Conservation (phyloP, 2,888 invertebrate genomes). For the Hoplodrina ambigua region DNA sequence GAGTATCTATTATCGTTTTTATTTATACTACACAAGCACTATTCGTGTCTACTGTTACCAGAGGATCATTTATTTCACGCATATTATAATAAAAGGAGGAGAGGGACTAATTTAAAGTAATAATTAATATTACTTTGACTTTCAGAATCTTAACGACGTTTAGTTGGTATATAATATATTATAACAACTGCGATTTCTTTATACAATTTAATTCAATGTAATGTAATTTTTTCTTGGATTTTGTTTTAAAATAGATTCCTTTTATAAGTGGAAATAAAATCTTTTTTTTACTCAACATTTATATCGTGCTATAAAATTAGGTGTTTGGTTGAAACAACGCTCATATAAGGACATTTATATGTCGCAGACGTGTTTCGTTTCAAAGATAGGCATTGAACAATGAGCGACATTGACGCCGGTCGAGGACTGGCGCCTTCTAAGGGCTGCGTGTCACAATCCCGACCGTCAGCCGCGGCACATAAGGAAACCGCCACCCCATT, state of each 20-base stretch:
- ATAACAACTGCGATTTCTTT: conserved; percentile 19
- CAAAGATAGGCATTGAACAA: conserved; percentile 78
- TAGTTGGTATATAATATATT: conserved; percentile 32
- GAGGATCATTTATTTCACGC: conserved; percentile 37
- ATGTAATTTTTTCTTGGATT: conserved; percentile 14
- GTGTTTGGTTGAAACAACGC: conserved; percentile 33
- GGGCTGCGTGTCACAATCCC: conserved; percentile 72
- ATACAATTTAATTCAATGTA: conserved; percentile 22
- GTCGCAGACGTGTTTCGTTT: conserved; percentile 67
- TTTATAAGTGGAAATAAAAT: conserved; percentile 21
- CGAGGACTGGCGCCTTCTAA: conserved; percentile 75
- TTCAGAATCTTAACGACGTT: conserved; percentile 15
- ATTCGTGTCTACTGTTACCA: conserved; percentile 24
- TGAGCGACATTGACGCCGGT: conserved; percentile 78
- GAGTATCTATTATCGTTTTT: conserved; percentile 45
- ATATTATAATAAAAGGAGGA: conserved; percentile 28
- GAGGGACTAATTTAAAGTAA: conserved; percentile 30
- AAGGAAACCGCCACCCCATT: conserved; percentile 77
- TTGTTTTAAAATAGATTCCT: conserved; percentile 35
- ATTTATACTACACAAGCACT: conserved; percentile 41
- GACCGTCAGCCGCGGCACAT: conserved; percentile 66
- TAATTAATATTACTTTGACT: conserved; percentile 27
- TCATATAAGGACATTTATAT: conserved; percentile 63
- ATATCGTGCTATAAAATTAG: conserved; percentile 42
- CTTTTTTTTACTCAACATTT: conserved; percentile 16